Evolutionary conservation across 2,113 vertebrate species (phyloP).

Genomic region (Rafetus swinhoei): DNA sequence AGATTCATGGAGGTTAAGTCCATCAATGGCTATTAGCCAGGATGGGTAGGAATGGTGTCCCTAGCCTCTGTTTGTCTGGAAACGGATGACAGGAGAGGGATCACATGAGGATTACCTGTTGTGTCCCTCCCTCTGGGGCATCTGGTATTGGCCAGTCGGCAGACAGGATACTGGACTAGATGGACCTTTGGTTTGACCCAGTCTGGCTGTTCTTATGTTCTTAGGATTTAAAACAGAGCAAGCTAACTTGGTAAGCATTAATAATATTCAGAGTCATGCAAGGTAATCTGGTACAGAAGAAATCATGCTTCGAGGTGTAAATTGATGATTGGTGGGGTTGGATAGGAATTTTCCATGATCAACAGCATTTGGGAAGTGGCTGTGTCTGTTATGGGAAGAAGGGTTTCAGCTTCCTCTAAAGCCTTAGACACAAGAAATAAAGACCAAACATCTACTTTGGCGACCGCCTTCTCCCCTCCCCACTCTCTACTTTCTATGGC

Average conservation of each 20-base stretch:
- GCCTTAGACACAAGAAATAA: fast-evolving
- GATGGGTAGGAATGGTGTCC: no score
- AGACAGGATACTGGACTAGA: no score
- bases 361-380: fast-evolving
- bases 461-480: fast-evolving
- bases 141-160: no score
- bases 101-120: no score
- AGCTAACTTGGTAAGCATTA: neutral
- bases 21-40: no score
- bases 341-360: neutral
- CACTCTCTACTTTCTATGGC: neutral
- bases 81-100: no score
- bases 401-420: neutral
- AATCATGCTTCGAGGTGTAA: neutral
- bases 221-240: neutral
- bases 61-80: no score
- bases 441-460: fast-evolving
- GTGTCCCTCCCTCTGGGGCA: no score
- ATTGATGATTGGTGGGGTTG: neutral
- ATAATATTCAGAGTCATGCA: neutral
- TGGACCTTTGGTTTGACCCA: no score
- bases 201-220: no score
- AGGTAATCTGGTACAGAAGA: neutral
- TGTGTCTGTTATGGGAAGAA: neutral
- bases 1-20: no score